Evolutionary conservation across 2,888 invertebrate genomes (phyloP).

Genomic region (Seira sanloemensis): DNA sequence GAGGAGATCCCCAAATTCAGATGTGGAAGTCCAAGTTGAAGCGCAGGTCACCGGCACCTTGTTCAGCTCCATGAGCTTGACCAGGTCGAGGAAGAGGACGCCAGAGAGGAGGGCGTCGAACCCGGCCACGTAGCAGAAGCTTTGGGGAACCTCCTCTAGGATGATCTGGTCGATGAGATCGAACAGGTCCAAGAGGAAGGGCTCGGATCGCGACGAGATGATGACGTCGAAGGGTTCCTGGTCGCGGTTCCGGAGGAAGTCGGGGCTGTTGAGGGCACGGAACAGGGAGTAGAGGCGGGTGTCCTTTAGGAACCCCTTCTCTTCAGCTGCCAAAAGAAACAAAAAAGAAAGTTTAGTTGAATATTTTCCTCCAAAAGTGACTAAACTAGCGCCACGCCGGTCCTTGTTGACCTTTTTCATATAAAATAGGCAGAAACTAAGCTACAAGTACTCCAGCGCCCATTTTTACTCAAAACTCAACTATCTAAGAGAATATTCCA

Average conservation of each 20-base stretch:
- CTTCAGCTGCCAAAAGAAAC: too few species aligned
- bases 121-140: conserved; percentile 58
- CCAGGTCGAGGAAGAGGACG: conserved; percentile 44
- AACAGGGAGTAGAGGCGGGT: conserved; percentile 37
- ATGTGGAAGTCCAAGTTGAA: too few species aligned
- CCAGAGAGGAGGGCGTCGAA: conserved; percentile 59
- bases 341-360: too few species aligned
- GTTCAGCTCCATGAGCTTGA: background rate
- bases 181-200: conserved; percentile 27
- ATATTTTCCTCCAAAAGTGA: too few species aligned
- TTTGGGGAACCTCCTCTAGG: conserved; percentile 33
- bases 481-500: too few species aligned
- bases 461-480: too few species aligned
- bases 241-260: background rate
- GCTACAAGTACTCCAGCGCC: too few species aligned
- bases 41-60: too few species aligned
- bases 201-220: background rate
- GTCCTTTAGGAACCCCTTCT: background rate
- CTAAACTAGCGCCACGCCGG: too few species aligned
- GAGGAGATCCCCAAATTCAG: too few species aligned
- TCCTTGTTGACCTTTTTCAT: too few species aligned
- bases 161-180: conserved; percentile 29
- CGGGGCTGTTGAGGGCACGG: conserved; percentile 9
- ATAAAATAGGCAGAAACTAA: too few species aligned
- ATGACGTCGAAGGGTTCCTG: conserved; percentile 4